Conservation (phyloP, 2,797 vertebrate species). For the Phyllotis vaccarum region DNA sequence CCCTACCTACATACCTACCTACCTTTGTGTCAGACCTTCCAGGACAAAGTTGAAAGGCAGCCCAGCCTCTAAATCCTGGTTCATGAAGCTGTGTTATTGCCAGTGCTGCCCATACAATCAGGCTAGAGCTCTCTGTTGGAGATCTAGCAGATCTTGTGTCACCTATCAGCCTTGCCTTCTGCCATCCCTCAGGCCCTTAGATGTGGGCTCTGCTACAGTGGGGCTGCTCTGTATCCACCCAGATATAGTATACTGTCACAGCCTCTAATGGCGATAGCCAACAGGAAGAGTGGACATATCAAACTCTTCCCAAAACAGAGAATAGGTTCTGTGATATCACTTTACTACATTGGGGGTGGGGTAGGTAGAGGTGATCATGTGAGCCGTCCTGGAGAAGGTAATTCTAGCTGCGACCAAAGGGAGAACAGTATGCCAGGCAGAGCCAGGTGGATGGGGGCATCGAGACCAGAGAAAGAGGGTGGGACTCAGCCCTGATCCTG, state of each 20-base stretch:
- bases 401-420: neutral
- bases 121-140: neutral
- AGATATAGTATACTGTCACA: fast-evolving
- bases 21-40: neutral
- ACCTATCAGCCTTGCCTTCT: neutral
- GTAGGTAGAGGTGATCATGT: neutral
- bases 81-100: neutral
- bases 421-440: neutral
- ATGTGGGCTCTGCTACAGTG: neutral
- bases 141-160: neutral
- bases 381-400: neutral
- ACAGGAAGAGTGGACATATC: neutral
- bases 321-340: neutral
- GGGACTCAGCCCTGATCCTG: neutral
- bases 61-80: neutral
- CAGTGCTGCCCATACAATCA: neutral
- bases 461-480: neutral
- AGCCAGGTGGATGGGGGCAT: too few relatives aligned
- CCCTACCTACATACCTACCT: too few relatives aligned
- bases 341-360: neutral
- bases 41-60: neutral
- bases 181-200: neutral
- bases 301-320: neutral
- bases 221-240: too few relatives aligned
- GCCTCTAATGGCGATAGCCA: neutral